Evolutionary conservation across 2,797 vertebrate genomes (phyloP), one percentile per base, ranked within the genome.

Genomic region (Harpagifer antarcticus): DNA sequence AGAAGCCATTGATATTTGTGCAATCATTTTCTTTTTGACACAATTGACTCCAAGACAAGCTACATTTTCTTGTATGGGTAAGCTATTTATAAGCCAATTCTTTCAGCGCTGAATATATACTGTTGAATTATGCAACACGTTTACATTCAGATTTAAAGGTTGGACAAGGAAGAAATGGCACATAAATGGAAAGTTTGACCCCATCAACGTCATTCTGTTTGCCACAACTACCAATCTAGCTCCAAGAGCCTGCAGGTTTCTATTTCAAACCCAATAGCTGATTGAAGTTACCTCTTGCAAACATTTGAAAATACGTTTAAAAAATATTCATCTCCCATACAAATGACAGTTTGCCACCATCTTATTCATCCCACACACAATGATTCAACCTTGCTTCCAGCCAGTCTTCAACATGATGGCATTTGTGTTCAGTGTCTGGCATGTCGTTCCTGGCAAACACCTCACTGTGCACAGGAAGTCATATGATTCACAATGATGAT

Each of bases 151-250:
- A 31, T 64, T 60, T 11, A 74, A 78, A 78, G 73, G 48, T 76
- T 62, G 52, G 27, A 59, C 14, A 1, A 40, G 49, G 23, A 64
- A 10, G 31, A 50, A 75, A 60, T 11, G 19, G 33, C 15, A 42
- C 53, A 27, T 67, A 77, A 57, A 77, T 65, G 61, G 68, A 40
- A 57, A 48, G 19, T 53, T 45, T 76, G 71, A 83, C 55, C 50
- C 17, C 78, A 81, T 72, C 11, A 67, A 78, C 47, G 31, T 23
- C 3, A 13, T 9, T 44, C 19, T 45, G 69, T 20, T 37, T 50
- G 14, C 14, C 15, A 12, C 49, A 9, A n/a, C 40, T 43, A n/a
- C 40, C 10, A 1, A 65, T 9, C 9, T 3, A 61, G 33, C 33
- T 20, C 42, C 63, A 14, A 14, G 44, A 72, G 62, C 23, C 50